Conservation (phyloP, 2,888 invertebrate genomes). For the Himalopsyche tibetana region DNA sequence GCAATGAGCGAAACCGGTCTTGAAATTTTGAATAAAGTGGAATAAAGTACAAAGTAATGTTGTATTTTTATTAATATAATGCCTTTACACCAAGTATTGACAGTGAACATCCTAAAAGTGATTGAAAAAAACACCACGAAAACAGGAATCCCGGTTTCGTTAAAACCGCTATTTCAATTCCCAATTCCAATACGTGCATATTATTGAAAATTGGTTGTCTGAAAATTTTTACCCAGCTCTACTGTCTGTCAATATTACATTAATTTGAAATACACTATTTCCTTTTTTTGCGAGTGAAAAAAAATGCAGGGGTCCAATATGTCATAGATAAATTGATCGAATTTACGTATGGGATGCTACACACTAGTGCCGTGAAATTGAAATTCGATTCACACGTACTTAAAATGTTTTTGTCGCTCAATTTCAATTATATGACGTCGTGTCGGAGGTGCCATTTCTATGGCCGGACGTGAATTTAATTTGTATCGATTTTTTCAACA, state of each 20-base stretch:
- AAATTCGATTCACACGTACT: background rate
- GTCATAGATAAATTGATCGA: constrained; percentile 20
- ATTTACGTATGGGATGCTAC: background rate
- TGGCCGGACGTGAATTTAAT: constrained; percentile 27
- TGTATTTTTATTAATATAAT: no score
- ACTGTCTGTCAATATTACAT: background rate
- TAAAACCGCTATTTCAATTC: no score
- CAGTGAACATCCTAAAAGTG: no score
- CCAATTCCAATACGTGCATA: background rate
- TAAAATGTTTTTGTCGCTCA: constrained; percentile 10
- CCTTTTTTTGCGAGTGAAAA: background rate
- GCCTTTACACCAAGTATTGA: no score
- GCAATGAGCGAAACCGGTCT: no score
- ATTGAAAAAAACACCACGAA: no score
- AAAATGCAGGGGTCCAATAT: background rate
- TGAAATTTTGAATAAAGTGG: no score
- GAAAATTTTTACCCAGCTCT: background rate
- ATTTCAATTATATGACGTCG: constrained; percentile 18
- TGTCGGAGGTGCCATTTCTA: constrained; percentile 7
- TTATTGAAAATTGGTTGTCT: background rate
- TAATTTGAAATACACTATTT: background rate
- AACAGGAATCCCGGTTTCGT: no score
- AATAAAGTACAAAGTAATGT: no score
- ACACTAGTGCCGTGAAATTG: background rate
- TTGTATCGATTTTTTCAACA: background rate